Evolutionary conservation across 2,113 vertebrate genomes (phyloP).

Genomic region (Cebidichthys violaceus): DNA sequence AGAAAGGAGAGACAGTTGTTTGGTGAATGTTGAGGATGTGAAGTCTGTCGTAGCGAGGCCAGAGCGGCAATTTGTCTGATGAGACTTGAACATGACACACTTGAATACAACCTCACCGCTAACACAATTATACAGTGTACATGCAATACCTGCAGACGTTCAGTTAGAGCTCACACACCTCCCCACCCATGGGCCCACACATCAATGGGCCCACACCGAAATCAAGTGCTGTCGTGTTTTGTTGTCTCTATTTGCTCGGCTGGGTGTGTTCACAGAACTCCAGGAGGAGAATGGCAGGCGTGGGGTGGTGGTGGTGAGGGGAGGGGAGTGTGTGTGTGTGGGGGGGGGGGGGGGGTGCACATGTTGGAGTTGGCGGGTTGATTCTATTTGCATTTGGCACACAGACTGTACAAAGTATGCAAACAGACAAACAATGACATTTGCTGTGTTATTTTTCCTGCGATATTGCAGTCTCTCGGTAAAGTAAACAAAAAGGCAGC

Average conservation of each 20-base stretch:
- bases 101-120: slow-evolving; percentile 32
- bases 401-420: slow-evolving; percentile 83
- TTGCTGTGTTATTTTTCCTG: slow-evolving; percentile 81
- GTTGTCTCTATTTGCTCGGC: slow-evolving; percentile 70
- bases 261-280: slow-evolving; percentile 75
- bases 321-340: slow-evolving; percentile 2
- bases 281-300: slow-evolving; percentile 59
- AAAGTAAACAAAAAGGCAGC: slow-evolving; percentile 75
- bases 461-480: slow-evolving; percentile 76
- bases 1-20: slow-evolving; percentile 10
- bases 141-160: slow-evolving; percentile 17
- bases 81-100: slow-evolving; percentile 33
- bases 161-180: slow-evolving; percentile 16
- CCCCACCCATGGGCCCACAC: slow-evolving; percentile 33
- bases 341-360: slow-evolving; percentile 12
- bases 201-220: slow-evolving; percentile 48
- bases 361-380: slow-evolving; percentile 69
- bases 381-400: slow-evolving; percentile 86
- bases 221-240: slow-evolving; percentile 66
- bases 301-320: neutral
- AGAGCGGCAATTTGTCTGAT: slow-evolving; percentile 32
- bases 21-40: slow-evolving; percentile 1
- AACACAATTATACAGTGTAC: slow-evolving; percentile 4
- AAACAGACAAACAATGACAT: slow-evolving; percentile 83
- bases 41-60: neutral